A percentile compares a stretch with the other conserved stretches of the same genome.
Conservation (phyloP, 2,888 invertebrate genomes). For the Clusia tigrina region DNA sequence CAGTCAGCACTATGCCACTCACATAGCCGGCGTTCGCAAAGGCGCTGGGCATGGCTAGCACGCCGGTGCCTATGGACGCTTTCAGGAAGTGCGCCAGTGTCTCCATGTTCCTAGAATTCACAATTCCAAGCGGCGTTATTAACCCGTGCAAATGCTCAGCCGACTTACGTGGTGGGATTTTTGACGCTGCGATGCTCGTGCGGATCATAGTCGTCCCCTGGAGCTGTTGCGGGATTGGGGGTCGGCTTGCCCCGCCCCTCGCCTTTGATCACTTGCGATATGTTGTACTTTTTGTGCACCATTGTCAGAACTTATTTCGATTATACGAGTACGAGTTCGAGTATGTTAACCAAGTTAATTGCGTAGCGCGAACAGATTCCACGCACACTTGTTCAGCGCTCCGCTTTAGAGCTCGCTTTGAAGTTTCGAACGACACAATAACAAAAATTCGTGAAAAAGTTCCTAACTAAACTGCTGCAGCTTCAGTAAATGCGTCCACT, state of each 20-base stretch:
- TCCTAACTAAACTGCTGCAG: too few relatives aligned
- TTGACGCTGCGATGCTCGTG: slow-evolving; percentile 79
- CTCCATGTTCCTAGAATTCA: slow-evolving; percentile 84
- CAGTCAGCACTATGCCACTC: slow-evolving; percentile 84
- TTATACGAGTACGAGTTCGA: too few relatives aligned
- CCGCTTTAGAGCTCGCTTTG: too few relatives aligned
- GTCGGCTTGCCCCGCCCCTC: not conserved
- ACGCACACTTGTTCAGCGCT: too few relatives aligned
- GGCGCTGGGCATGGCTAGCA: slow-evolving; percentile 91
- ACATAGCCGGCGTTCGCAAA: slow-evolving; percentile 87
- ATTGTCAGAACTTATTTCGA: too few relatives aligned
- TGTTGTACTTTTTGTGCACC: too few relatives aligned
- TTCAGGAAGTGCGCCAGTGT: slow-evolving; percentile 93
- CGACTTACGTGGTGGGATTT: slow-evolving; percentile 76
- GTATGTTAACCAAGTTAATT: too few relatives aligned
- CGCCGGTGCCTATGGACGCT: slow-evolving; percentile 95
- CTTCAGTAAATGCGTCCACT: too few relatives aligned
- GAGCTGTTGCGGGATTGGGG: not conserved
- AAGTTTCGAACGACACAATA: too few relatives aligned
- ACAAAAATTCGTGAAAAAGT: too few relatives aligned
- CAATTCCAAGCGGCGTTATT: not conserved
- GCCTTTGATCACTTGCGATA: not conserved
- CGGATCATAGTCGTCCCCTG: slow-evolving; percentile 73
- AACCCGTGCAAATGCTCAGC: too few relatives aligned
- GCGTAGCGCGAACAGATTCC: too few relatives aligned